Evolutionary conservation across 1,140 invertebrate genomes (phyloP).

Genomic region (Brachionus calyciflorus): DNA sequence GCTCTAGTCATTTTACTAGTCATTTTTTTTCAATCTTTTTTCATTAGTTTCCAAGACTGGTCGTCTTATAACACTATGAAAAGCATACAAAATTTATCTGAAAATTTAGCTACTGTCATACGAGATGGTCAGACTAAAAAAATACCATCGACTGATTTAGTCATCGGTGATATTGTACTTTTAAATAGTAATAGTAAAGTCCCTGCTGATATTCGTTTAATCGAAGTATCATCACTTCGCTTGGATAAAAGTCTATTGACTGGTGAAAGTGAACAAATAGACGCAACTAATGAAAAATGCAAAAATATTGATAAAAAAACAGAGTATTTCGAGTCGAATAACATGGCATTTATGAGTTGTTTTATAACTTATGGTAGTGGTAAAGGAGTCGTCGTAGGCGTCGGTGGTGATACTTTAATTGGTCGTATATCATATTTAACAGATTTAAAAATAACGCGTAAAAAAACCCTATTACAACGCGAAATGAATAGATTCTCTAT

Average conservation of each 20-base stretch:
- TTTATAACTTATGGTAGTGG: conserved; percentile 89
- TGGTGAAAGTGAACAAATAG: conserved; percentile 39
- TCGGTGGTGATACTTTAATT: conserved; percentile 92
- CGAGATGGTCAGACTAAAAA: conserved; percentile 88
- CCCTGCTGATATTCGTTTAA: conserved; percentile 37
- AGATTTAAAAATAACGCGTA: conserved; percentile 60
- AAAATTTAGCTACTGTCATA: conserved; percentile 79
- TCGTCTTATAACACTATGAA: conserved; percentile 38
- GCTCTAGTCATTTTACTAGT: background rate
- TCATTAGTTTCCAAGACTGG: conserved; percentile 42
- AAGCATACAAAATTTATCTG: conserved; percentile 9
- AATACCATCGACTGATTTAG: conserved; percentile 64
- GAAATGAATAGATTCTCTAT: conserved; percentile 96
- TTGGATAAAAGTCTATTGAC: conserved; percentile 33
- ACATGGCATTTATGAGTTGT: conserved; percentile 98
- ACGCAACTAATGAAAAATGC: conserved; percentile 9
- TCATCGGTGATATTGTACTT: conserved; percentile 24
- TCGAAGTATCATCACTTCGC: background rate
- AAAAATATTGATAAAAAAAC: conserved; percentile 54
- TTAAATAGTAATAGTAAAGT: conserved; percentile 16
- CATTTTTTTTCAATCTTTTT: conserved; percentile 39
- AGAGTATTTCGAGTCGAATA: conserved; percentile 56
- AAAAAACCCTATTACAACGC: conserved; percentile 94
- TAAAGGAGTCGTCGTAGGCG: conserved; percentile 91
- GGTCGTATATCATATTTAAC: conserved; percentile 98